Conservation (phyloP, 23 tunicate genomes). For the Trididemnum nubilum region DNA sequence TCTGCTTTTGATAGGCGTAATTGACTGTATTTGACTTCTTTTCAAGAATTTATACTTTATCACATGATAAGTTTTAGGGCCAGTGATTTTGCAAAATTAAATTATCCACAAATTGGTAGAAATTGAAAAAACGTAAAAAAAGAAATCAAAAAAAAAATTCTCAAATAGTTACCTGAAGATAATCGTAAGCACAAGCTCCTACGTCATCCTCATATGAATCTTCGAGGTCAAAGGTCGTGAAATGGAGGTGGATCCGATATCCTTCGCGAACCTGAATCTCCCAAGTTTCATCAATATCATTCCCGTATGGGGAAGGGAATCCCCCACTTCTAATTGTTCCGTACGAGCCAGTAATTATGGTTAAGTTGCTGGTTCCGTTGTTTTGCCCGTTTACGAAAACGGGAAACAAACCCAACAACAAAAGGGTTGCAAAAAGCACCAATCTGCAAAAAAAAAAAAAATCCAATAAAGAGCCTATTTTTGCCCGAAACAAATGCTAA, state of each 20-base stretch:
- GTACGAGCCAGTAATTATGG: not conserved
- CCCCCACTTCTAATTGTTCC: slow-evolving; percentile 23
- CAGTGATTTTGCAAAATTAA: no score
- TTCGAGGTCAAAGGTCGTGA: slow-evolving; percentile 73
- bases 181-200: slow-evolving; percentile 84
- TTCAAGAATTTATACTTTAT: no score
- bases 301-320: slow-evolving; percentile 12
- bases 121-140: not conserved
- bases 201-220: slow-evolving; percentile 68
- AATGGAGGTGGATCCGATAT: slow-evolving; percentile 45
- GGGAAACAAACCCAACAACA: no score
- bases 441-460: no score
- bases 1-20: no score
- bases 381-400: no score
- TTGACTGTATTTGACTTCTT: no score
- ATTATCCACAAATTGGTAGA: not conserved
- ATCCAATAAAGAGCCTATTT: no score
- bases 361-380: no score
- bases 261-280: slow-evolving; percentile 40
- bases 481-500: no score
- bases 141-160: not conserved
- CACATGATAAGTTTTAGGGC: no score
- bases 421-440: no score
- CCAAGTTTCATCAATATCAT: slow-evolving; percentile 51
- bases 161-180: slow-evolving; percentile 43